phyloP scores from a whole-genome alignment of 2,797 vertebrate species.

The Orestias chungarensis region DNA sequence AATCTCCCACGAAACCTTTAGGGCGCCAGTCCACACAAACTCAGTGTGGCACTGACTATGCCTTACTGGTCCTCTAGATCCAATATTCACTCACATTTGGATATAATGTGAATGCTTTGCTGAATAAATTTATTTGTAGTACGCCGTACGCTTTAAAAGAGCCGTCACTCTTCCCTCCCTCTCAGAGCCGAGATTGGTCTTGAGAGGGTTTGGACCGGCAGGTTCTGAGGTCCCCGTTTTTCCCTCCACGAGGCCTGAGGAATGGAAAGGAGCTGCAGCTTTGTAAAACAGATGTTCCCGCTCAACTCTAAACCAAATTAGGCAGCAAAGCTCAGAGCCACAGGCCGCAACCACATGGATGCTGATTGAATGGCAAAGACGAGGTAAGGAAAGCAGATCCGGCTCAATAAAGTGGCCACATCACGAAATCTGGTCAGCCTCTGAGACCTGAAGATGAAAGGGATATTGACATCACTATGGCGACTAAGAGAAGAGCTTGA shows the following conservation, averaged over 20 bases:
- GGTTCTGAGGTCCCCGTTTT: constrained; percentile 39
- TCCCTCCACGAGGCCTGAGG: constrained; percentile 56
- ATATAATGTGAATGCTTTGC: no score
- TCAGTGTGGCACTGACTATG: no score
- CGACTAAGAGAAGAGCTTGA: constrained; percentile 64
- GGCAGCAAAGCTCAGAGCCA: constrained; percentile 51
- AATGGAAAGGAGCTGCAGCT: constrained; percentile 57
- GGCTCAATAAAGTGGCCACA: constrained; percentile 70
- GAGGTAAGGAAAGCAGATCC: constrained; percentile 68
- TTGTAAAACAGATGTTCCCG: constrained; percentile 79
- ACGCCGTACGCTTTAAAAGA: constrained; percentile 36
- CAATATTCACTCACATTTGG: no score
- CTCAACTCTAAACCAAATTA: constrained; percentile 78
- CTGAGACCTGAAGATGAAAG: constrained; percentile 70
- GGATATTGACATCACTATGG: constrained; percentile 68
- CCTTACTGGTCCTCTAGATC: no score
- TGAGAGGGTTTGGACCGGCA: constrained; percentile 16
- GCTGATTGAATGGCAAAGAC: constrained; percentile 65
- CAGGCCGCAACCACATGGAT: constrained; percentile 63
- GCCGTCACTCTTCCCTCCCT: constrained; percentile 16
- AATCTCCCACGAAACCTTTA: no score
- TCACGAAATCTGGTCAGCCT: constrained; percentile 74
- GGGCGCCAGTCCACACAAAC: no score
- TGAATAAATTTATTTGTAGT: no score
- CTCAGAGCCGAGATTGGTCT: constrained; percentile 12